A percentile compares a stretch with the other conserved stretches of the same genome.
These are phyloP conservation scores for Sander lucioperca DNA, from an alignment of 2,113 vertebrate species.

Conservation along the genomic window DNA sequence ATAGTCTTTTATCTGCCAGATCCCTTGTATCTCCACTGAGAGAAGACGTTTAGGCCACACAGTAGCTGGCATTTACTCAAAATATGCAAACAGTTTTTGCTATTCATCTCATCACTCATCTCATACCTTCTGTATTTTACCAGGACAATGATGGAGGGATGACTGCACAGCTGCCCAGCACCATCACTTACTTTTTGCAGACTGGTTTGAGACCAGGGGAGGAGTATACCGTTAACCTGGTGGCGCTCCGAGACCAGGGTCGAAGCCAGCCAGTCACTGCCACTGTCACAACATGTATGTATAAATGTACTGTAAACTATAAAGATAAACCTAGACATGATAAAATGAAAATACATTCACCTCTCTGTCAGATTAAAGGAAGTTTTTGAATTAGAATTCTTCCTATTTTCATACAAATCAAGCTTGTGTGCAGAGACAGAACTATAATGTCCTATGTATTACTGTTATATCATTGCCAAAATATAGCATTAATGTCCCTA, in stretches of 20 bases:
- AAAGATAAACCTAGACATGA: background rate
- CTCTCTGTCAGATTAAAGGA: background rate
- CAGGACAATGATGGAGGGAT: constrained; percentile 97
- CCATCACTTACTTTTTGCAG: constrained; percentile 95
- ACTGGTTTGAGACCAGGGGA: constrained; percentile 95
- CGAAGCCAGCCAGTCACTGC: constrained; percentile 91
- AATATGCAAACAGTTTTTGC: constrained; percentile 5
- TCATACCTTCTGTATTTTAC: background rate
- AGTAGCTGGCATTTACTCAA: constrained; percentile 29
- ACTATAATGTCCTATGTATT: background rate
- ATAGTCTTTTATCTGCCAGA: background rate
- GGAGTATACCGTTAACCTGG: constrained; percentile 94
- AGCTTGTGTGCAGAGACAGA: background rate
- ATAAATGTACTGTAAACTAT: background rate
- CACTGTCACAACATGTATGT: constrained; percentile 92
- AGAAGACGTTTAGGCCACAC: background rate
- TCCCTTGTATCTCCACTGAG: constrained; percentile 12
- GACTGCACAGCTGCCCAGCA: constrained; percentile 96
- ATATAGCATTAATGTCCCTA: background rate
- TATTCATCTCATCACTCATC: background rate
- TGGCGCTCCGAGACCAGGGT: constrained; percentile 94
- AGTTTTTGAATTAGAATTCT: too few species aligned
- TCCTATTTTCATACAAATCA: background rate
- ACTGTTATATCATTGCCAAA: background rate
- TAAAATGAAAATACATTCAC: background rate